These are phyloP conservation scores for Drosophila mauritiana DNA, from an alignment of 1,140 invertebrate genomes.

Conservation along the genomic window DNA sequence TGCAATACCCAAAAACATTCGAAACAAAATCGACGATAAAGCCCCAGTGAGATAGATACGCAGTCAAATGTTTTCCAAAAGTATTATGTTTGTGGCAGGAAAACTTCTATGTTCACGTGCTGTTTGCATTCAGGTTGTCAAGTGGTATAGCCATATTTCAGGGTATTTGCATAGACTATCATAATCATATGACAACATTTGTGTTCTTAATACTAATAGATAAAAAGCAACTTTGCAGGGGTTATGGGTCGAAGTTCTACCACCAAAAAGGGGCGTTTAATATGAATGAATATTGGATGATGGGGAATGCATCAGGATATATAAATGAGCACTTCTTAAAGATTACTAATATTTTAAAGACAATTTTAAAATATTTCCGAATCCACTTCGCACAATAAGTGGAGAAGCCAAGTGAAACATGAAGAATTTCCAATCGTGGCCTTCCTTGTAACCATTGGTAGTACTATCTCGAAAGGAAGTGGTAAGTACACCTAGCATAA, in stretches of 20 bases:
- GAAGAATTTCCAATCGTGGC: neutral
- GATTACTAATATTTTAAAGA: too few relatives aligned
- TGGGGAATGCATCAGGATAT: too few relatives aligned
- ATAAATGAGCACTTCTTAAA: too few relatives aligned
- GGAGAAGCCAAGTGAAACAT: neutral
- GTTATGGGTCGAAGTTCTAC: neutral
- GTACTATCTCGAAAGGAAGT: conserved; percentile 57
- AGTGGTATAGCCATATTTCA: conserved; percentile 3
- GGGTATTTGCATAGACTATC: conserved; percentile 14
- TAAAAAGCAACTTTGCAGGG: neutral
- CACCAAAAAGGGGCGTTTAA: neutral
- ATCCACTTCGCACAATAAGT: neutral
- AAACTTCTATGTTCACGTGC: conserved; percentile 14
- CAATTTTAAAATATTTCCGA: neutral
- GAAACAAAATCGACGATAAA: conserved; percentile 67
- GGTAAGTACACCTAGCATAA: conserved; percentile 48
- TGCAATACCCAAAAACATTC: conserved; percentile 53
- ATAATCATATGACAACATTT: neutral
- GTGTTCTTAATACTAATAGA: conserved; percentile 1
- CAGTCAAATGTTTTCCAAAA: conserved; percentile 37
- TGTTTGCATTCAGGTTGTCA: conserved; percentile 17
- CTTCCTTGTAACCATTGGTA: conserved; percentile 3
- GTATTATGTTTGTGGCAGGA: conserved; percentile 10
- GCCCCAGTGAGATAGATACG: conserved; percentile 21
- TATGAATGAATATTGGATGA: neutral